Evolutionary conservation across 2,797 vertebrate species (phyloP), one percentile per base, ranked within the genome.

Genomic region (Sebastes kiyomatsui): DNA sequence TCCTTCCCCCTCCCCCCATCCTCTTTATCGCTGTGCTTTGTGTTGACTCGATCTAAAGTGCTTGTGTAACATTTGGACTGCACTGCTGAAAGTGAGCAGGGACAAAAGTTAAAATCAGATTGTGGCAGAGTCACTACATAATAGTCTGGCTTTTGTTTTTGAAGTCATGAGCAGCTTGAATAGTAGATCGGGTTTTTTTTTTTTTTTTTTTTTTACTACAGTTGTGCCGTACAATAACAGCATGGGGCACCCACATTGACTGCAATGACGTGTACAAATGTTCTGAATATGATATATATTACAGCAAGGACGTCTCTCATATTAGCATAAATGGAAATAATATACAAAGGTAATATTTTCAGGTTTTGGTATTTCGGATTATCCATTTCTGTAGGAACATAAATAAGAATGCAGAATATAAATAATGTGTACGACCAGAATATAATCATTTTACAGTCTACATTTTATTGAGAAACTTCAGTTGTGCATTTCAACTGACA

Each of bases 41-140:
- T 77, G 78, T 52, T 54, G 78, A 78, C 72, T 68, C 49, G 67
- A 77, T 83, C 72, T 76, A 56, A 74, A 77, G 77, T 69, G 82
- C 67, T 75, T 79, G 72, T 82, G 67, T 72, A 86, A 84, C 59
- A 35, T 67, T 80, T 16, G 6, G 22, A 82, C 46, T 65, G 20
- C 59, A 49, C 32, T 54, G n/a, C 52, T 2, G 28, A 71, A 66
- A 72, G 69, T 66, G 77, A 69, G 13, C 67, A 23, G 28, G 28
- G 28, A 28, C 28, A 28, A 28, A 28, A 28, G 28, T 28, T 28
- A 28, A 28, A 28, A 28, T 28, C 28, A 28, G 5, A 32, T 7
- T 2, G 69, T 35, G 52, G 62, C 66, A 25, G 33, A 74, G 12
- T 49, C 23, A 38, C 76, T 52, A 10, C 12, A 52, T 70, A 55